A percentile compares a stretch with the other conserved stretches of the same genome.
Evolutionary conservation across 2,797 vertebrate species (phyloP).

Genomic region (Atherinosoma microstoma): DNA sequence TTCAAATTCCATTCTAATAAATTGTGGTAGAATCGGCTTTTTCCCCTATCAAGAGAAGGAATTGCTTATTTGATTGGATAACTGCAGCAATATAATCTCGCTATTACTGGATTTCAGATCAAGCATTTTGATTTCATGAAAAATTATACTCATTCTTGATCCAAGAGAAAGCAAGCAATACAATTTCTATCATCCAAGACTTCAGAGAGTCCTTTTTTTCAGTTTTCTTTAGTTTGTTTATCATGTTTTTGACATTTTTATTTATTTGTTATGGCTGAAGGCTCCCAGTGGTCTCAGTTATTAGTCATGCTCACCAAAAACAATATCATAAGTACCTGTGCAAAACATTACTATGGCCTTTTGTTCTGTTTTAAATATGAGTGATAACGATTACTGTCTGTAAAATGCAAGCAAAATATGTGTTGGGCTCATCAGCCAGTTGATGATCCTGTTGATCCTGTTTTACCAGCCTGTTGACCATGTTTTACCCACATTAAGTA

Average conservation of each 20-base stretch:
- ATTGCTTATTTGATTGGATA: slow-evolving; percentile 43
- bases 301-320: not conserved
- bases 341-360: not conserved
- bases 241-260: not conserved
- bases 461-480: no score
- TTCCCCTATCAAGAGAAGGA: slow-evolving; percentile 24
- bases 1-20: slow-evolving; percentile 32
- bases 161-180: not conserved
- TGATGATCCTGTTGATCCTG: no score
- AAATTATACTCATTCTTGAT: not conserved
- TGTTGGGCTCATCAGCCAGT: not conserved
- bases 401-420: not conserved
- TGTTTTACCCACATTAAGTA: not conserved
- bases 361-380: not conserved
- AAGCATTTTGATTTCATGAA: slow-evolving; percentile 25
- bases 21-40: slow-evolving; percentile 25
- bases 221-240: not conserved
- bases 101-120: slow-evolving; percentile 21
- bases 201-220: not conserved
- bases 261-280: not conserved
- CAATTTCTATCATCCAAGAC: not conserved
- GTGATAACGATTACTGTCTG: not conserved
- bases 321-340: not conserved
- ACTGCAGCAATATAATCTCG: slow-evolving; percentile 38
- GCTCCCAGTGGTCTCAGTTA: not conserved